Conservation (phyloP, 2,888 invertebrate genomes). For the Cenopis cana region DNA sequence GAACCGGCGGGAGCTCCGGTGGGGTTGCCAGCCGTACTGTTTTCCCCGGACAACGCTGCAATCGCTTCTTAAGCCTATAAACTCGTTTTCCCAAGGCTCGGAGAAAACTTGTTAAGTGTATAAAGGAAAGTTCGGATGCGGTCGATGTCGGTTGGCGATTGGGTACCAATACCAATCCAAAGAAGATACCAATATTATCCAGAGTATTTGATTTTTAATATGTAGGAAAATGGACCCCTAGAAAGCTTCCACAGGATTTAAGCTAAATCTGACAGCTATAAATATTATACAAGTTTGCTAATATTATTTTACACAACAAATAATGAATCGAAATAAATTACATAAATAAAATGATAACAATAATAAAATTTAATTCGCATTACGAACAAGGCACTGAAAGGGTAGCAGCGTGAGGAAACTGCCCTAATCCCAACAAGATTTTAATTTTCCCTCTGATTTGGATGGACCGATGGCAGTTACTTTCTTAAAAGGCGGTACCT, state of each 20-base stretch:
- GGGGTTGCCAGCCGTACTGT: conserved; percentile 32
- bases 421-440: background rate
- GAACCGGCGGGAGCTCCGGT: conserved; percentile 68
- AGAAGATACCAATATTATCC: background rate
- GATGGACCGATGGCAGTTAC: background rate
- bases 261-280: too few species aligned
- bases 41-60: conserved; percentile 32
- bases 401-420: too few species aligned
- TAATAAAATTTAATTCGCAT: background rate
- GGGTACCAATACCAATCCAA: background rate
- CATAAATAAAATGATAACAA: too few species aligned
- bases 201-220: background rate
- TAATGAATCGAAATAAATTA: too few species aligned
- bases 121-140: conserved; percentile 11
- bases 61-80: conserved; percentile 11
- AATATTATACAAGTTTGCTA: too few species aligned
- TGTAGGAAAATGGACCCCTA: background rate
- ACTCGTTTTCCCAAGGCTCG: background rate
- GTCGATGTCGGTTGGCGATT: background rate
- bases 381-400: background rate
- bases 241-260: too few species aligned
- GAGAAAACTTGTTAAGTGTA: conserved; percentile 13
- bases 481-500: background rate
- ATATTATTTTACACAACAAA: too few species aligned
- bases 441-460: background rate